Base-by-base conservation (phyloP, 2,113 vertebrate species). In the Hippocampus mohnikei region DNA sequence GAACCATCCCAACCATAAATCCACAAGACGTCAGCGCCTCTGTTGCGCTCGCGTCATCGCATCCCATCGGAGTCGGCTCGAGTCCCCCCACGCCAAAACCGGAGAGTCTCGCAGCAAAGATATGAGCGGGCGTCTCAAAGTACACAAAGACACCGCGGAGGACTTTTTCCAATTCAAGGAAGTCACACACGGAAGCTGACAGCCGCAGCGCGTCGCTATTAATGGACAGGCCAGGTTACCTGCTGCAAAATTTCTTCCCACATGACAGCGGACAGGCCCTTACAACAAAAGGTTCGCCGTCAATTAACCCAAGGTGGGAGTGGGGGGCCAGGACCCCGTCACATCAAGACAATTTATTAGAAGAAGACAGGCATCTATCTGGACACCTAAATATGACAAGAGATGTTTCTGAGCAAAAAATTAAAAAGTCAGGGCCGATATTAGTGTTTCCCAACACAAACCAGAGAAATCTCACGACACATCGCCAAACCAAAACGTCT, bases 121-220 rank as follows among this genome's bases (percentile, higher is more conserved):
- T 29, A 40, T 72, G 77, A 74, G 82, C 81, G 77, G 78, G 75
- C 25, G 85, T 72, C 23, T 40, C 41, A 81, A 74, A 68, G 68
- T 41, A 73, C 77, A 76, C 8, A 37, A 74, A 71, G 66, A 76
- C 55, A 29, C 10, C 69, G 58, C 8, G 66, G 50, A 62, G 42
- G 71, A 72, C 69, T 64, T 23, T 42, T 64, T n/a, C 10, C 10
- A 23, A 64, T 42, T 44, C n/a, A 42, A 15, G 40, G 21, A 11
- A 66, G 50, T 8, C 37, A 69, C 61, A 71, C 80, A 80, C 9
- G 13, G 23, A 56, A 20, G 71, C 71, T 73, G 48, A 25, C 62
- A 66, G 69, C 71, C 18, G 11, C 61, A 7, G 33, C 10, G 7
- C 13, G 55, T 33, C 13, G 61, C 46, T 27, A 60, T 23, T 50